phyloP scores from a whole-genome alignment of 2,113 vertebrate genomes.

The Candoia aspera region DNA sequence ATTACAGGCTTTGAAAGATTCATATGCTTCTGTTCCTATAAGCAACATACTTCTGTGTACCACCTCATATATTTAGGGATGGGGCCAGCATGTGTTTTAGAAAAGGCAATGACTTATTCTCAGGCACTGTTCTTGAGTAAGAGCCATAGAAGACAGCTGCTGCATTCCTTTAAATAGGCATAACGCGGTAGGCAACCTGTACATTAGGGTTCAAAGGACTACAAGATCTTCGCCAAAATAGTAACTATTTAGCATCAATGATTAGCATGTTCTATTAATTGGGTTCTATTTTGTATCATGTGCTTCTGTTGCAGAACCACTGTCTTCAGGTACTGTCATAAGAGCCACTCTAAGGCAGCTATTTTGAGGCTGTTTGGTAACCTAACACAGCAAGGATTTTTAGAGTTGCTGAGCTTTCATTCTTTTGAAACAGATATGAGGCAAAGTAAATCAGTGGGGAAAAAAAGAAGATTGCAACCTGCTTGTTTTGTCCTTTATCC shows the following conservation, averaged over 20 bases:
- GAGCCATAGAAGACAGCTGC: constrained; percentile 62
- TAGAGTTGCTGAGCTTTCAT: background rate
- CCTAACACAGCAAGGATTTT: background rate
- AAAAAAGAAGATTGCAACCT: background rate
- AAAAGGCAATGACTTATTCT: constrained; percentile 64
- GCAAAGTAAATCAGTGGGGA: background rate
- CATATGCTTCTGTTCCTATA: background rate
- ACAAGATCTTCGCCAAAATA: constrained; percentile 62
- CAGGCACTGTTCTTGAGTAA: constrained; percentile 67
- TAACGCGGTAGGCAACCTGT: constrained; percentile 57
- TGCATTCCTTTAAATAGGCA: constrained; percentile 67
- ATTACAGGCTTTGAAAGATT: constrained; percentile 6
- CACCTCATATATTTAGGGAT: constrained; percentile 40
- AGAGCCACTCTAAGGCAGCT: background rate
- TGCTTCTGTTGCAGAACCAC: constrained; percentile 37
- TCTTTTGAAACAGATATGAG: background rate
- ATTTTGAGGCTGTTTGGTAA: background rate
- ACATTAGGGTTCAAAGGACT: constrained; percentile 64
- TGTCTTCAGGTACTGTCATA: background rate
- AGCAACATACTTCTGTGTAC: constrained; percentile 33
- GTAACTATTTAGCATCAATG: constrained; percentile 65
- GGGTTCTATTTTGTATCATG: constrained; percentile 48
- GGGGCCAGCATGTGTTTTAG: constrained; percentile 52
- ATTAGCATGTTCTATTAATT: constrained; percentile 63
- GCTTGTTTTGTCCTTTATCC: background rate